Percentiles rank a stretch among this genome's conserved stretches.
These are phyloP conservation scores for Saturnia pavonia DNA, from an alignment of 2,888 invertebrate species.

Conservation along the genomic window DNA sequence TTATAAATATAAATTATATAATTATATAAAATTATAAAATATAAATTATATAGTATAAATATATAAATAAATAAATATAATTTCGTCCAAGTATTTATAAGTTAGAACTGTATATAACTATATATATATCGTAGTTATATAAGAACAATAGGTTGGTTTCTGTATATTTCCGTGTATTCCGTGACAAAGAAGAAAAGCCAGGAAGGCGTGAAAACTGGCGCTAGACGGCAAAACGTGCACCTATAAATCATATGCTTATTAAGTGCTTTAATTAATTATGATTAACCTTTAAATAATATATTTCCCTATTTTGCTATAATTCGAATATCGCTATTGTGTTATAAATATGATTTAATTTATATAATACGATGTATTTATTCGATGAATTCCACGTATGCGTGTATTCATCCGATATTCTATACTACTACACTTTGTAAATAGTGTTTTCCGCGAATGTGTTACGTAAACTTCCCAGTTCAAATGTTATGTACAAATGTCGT, in stretches of 20 bases:
- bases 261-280: background rate
- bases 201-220: slow-evolving; percentile 5
- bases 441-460: background rate
- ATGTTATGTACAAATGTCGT: background rate
- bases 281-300: background rate
- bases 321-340: background rate
- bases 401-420: background rate
- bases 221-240: background rate
- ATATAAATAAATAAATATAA: no score
- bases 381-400: background rate
- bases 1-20: no score
- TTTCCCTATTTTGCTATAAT: background rate
- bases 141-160: slow-evolving; percentile 6
- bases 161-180: background rate
- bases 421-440: background rate
- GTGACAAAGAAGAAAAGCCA: slow-evolving; percentile 10
- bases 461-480: slow-evolving; percentile 6
- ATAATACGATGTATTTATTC: background rate
- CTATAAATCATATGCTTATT: background rate
- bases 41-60: no score
- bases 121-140: background rate
- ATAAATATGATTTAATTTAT: background rate
- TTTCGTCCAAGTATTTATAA: no score
- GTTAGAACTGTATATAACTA: background rate
- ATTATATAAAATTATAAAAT: no score